Evolutionary conservation across 2,113 vertebrate genomes (phyloP).

Genomic region (Hystrix cristata): DNA sequence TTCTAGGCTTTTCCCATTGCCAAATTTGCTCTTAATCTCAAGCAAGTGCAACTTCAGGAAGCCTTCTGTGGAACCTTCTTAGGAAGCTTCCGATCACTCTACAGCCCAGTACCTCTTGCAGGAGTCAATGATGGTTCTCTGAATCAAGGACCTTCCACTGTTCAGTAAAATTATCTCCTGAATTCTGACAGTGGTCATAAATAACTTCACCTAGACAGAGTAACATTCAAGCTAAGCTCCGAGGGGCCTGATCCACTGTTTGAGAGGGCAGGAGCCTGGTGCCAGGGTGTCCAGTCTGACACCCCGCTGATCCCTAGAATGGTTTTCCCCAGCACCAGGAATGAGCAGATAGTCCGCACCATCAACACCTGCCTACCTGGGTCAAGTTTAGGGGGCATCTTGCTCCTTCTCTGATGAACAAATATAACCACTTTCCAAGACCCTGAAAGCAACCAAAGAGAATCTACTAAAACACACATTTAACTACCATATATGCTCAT

Average conservation of each 20-base stretch:
- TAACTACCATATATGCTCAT: neutral
- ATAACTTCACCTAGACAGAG: neutral
- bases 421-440: neutral
- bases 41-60: conserved; percentile 14
- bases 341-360: neutral
- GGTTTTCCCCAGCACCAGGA: neutral
- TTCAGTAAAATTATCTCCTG: conserved; percentile 48
- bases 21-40: neutral
- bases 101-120: neutral
- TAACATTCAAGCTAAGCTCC: neutral
- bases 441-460: conserved; percentile 11
- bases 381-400: neutral
- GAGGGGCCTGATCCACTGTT: neutral
- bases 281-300: neutral
- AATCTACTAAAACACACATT: conserved; percentile 10
- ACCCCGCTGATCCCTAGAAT: neutral
- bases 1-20: neutral
- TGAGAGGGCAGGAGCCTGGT: neutral
- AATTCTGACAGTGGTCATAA: conserved; percentile 56
- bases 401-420: conserved; percentile 2
- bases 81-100: conserved; percentile 43
- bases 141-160: conserved; percentile 25
- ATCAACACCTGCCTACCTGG: neutral
- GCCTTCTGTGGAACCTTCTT: neutral
- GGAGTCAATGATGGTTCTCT: neutral